These are phyloP conservation scores for Polypterus senegalus DNA, from an alignment of 2,113 vertebrate genomes.

Conservation along the genomic window DNA sequence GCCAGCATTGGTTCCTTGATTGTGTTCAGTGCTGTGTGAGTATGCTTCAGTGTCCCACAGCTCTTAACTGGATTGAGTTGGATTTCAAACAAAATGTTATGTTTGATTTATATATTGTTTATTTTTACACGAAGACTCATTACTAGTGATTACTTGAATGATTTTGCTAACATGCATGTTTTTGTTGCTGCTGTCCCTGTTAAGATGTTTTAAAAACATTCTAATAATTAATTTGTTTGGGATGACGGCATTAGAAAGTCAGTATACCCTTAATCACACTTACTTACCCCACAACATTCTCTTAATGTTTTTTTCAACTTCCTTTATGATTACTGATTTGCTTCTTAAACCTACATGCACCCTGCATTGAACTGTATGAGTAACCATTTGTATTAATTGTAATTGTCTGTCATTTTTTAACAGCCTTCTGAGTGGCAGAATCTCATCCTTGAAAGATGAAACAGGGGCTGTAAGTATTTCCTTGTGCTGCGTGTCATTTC, in stretches of 20 bases:
- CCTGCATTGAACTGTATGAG: too few species aligned
- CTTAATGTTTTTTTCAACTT: not conserved
- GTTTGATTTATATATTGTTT: too few species aligned
- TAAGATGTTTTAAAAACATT: too few species aligned
- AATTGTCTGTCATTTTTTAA: not conserved
- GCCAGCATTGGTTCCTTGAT: too few species aligned
- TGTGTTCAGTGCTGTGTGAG: too few species aligned
- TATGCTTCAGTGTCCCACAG: too few species aligned
- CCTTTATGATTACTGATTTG: not conserved
- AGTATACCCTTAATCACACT: not conserved
- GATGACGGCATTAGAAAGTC: not conserved
- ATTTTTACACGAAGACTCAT: too few species aligned
- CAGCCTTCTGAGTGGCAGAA: conserved; percentile 77
- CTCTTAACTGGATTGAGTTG: too few species aligned
- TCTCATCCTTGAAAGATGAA: conserved; percentile 80
- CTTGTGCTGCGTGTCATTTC: not conserved
- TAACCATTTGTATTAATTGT: not conserved
- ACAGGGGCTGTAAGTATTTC: conserved; percentile 66
- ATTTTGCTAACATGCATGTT: too few species aligned
- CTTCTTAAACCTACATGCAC: not conserved
- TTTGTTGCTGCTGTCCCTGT: too few species aligned
- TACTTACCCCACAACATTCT: not conserved
- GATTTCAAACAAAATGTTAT: too few species aligned
- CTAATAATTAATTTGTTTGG: not conserved
- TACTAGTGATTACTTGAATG: too few species aligned